phyloP scores from a whole-genome alignment of 1,140 invertebrate genomes.

The Phortica variegata region DNA sequence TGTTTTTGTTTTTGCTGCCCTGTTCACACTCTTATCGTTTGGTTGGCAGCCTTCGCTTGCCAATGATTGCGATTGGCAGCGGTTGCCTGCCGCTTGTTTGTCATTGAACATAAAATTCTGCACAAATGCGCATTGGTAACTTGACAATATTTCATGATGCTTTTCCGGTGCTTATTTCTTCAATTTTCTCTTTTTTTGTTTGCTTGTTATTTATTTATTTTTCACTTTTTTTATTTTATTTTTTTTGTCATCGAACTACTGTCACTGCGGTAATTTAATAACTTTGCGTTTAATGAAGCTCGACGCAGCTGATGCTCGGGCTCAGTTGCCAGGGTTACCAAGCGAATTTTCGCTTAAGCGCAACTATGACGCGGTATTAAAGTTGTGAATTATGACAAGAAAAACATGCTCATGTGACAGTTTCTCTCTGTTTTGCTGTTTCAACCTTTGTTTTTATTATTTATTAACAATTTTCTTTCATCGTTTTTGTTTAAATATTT shows the following conservation, averaged over 20 bases:
- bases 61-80: no score
- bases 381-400: background rate
- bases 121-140: constrained; percentile 25
- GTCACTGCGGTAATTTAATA: constrained; percentile 42
- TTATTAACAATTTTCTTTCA: background rate
- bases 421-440: background rate
- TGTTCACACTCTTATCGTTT: no score
- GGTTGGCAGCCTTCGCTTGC: no score
- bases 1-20: no score
- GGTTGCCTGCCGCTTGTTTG: constrained; percentile 28
- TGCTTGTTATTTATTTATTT: constrained; percentile 18
- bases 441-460: background rate
- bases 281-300: constrained; percentile 51
- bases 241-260: no score
- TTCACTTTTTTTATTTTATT: background rate
- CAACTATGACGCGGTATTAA: no score
- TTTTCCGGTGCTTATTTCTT: background rate
- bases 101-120: constrained; percentile 38
- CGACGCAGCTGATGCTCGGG: constrained; percentile 38
- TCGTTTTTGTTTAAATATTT: background rate
- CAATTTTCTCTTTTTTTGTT: background rate
- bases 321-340: background rate
- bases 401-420: background rate
- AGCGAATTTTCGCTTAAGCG: no score
- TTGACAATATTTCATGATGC: constrained; percentile 49